phyloP scores from a whole-genome alignment of 2,797 vertebrate genomes.

The Stomatorhinus walkeri region DNA sequence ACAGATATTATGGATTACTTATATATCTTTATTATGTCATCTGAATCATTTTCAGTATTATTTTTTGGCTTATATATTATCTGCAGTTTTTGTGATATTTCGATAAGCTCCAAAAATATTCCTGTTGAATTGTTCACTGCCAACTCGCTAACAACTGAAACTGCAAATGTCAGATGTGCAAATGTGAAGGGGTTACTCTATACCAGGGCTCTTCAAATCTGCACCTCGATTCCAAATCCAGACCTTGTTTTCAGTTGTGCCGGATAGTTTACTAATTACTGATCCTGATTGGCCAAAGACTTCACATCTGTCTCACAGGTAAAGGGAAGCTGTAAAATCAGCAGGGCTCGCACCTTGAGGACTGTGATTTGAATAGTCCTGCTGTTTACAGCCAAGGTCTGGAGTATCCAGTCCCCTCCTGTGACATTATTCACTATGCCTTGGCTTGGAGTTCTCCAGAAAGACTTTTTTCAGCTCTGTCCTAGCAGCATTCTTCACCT shows the following conservation, averaged over 20 bases:
- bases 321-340: not conserved
- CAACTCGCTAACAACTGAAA: not conserved
- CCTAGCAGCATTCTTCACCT: not conserved
- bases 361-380: not conserved
- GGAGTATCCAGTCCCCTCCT: not conserved
- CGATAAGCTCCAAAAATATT: not conserved
- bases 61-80: not conserved
- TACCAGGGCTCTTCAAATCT: not conserved
- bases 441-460: not conserved
- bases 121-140: not conserved
- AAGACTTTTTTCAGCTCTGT: not conserved
- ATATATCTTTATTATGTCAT: not conserved
- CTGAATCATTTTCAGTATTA: not conserved
- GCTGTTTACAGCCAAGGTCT: not conserved
- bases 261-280: not conserved
- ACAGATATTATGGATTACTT: not conserved
- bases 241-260: not conserved
- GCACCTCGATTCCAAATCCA: not conserved
- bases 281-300: not conserved
- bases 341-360: not conserved
- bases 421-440: not conserved
- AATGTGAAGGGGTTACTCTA: not conserved
- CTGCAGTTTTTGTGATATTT: not conserved
- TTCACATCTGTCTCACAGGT: not conserved
- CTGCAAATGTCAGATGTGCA: not conserved